Percentiles rank a stretch among this genome's conserved stretches.
These are phyloP conservation scores for Sphaeramia orbicularis DNA, from an alignment of 2,797 vertebrate genomes.

Conservation along the genomic window DNA sequence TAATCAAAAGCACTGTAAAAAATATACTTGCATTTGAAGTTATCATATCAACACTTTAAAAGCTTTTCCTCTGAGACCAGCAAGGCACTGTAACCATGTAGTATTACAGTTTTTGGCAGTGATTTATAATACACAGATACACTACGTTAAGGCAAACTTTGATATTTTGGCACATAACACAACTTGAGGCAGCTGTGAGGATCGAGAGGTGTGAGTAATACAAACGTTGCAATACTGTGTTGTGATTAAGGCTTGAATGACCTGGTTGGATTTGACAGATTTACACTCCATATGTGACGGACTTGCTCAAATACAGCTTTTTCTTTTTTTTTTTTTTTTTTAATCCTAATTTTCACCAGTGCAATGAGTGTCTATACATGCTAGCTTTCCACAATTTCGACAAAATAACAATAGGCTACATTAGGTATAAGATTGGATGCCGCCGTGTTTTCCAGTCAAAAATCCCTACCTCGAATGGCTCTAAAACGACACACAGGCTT, in stretches of 20 bases:
- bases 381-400: conserved; percentile 51
- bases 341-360: conserved; percentile 50
- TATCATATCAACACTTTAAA: conserved; percentile 52
- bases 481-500: conserved; percentile 65
- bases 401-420: conserved; percentile 47
- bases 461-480: conserved; percentile 58
- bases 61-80: conserved; percentile 75
- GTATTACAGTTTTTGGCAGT: conserved; percentile 72
- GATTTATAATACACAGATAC: conserved; percentile 58
- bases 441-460: conserved; percentile 59
- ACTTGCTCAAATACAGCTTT: conserved; percentile 17
- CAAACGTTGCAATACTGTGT: conserved; percentile 13
- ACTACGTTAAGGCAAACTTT: conserved; percentile 71
- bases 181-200: conserved; percentile 58
- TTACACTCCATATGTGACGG: conserved; percentile 29
- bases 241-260: conserved; percentile 43
- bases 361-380: conserved; percentile 37
- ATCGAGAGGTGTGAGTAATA: conserved; percentile 27
- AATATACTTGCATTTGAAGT: conserved; percentile 76
- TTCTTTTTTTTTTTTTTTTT: too few relatives aligned
- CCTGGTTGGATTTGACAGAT: conserved; percentile 59
- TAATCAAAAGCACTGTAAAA: conserved; percentile 71
- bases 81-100: conserved; percentile 80
- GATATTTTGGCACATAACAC: conserved; percentile 67
- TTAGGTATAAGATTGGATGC: conserved; percentile 48